Evolutionary conservation across 2,113 vertebrate species (phyloP), one percentile per base, ranked within the genome.

Genomic region (Marcusenius ussheri): DNA sequence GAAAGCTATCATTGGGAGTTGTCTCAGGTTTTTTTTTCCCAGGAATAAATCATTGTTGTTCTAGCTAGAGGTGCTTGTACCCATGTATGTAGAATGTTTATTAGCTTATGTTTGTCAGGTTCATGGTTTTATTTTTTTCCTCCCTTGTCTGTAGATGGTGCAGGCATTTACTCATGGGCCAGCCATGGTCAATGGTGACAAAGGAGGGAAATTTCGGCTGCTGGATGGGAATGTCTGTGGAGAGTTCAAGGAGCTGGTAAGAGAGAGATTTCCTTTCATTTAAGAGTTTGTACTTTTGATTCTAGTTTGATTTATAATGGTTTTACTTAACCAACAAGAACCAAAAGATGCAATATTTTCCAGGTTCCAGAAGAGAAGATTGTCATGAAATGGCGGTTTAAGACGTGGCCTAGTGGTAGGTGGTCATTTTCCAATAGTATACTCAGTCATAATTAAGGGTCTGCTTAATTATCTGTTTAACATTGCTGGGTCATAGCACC

Each of bases 381-480:
- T 89, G 91, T 93, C 49, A 97, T 98, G 97, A 97, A 96, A 77
- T 98, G 97, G 97, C 96, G 97, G 94, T 98, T 97, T 95, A 97
- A 97, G 90, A 95, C 96, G 39, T 98, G 97, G 97, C 97, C 97
- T 89, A 94, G 95, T 93, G 97, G 97, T 98, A 95, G 94, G 95
- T 92, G 74, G 15, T 42, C 35, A 42, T 80, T 80, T 80, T 80
- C 74, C 17, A 80, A 19, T 80, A 80, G 35, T 6, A n/a, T 42
- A 42, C 31, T 15, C 15, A 19, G 74, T 80, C 31, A 77, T 39
- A 77, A 17, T 77, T 77, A 77, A 39, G 70, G 11, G 13, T 77
- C 31, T 35, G 13, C 35, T 51, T 51, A 51, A 50, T 50, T 50
- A 13, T 50, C 49, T 50, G 49, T 13, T 35, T 74, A 31, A 70